A percentile compares a stretch with the other conserved stretches of the same genome.
Conservation (phyloP, 2,888 invertebrate genomes). For the Spilosoma lubricipeda region DNA sequence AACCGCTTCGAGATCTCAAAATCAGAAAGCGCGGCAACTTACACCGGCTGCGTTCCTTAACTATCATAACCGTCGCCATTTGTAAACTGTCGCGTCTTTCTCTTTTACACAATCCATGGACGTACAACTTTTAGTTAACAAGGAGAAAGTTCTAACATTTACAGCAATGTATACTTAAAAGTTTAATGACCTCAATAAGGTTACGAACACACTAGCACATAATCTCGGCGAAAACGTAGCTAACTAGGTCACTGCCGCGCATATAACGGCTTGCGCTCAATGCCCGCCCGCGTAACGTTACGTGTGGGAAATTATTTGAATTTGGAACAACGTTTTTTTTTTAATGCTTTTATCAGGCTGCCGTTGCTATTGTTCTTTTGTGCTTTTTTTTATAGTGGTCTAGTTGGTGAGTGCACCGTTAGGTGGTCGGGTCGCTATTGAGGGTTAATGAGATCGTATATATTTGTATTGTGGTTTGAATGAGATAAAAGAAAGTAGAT, state of each 20-base stretch:
- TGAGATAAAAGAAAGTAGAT: conserved; percentile 24
- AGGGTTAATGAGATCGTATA: conserved; percentile 43
- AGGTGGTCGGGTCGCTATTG: conserved; percentile 44
- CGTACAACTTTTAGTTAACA: conserved; percentile 7
- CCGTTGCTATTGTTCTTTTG: conserved; percentile 78
- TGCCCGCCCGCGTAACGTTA: conserved; percentile 86
- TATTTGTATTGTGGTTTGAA: conserved; percentile 23
- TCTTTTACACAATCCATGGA: conserved; percentile 51
- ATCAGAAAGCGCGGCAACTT: conserved; percentile 84
- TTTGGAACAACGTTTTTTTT: conserved; percentile 81
- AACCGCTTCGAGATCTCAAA: conserved; percentile 71
- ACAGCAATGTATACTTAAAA: conserved; percentile 44
- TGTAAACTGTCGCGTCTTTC: conserved; percentile 33
- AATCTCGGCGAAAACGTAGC: conserved; percentile 72
- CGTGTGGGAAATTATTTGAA: conserved; percentile 86
- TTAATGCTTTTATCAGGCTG: conserved; percentile 73
- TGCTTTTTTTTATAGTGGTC: conserved; percentile 71
- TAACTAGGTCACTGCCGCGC: conserved; percentile 84
- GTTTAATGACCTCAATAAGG: conserved; percentile 65
- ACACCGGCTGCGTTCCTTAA: conserved; percentile 54
- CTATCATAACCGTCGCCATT: conserved; percentile 34
- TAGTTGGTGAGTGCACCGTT: conserved; percentile 69
- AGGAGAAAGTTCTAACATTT: conserved; percentile 48
- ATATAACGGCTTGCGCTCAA: conserved; percentile 83
- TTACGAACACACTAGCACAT: conserved; percentile 71